phyloP scores from a whole-genome alignment of 2,888 invertebrate species.

The Agriopis marginaria region DNA sequence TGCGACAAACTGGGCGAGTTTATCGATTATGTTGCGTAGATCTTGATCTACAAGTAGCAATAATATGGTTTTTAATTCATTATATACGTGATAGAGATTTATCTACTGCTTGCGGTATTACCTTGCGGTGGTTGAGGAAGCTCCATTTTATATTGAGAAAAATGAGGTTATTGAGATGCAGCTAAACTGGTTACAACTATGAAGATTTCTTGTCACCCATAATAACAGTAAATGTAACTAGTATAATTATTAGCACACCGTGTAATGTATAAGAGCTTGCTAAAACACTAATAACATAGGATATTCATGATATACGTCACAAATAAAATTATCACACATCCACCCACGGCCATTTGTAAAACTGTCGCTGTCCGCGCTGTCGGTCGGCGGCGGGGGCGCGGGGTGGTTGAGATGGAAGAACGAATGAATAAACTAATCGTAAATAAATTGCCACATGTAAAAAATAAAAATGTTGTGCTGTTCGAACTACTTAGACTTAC shows the following conservation, averaged over 20 bases:
- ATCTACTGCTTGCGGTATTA: constrained; percentile 48
- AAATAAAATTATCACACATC: constrained; percentile 47
- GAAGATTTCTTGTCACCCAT: constrained; percentile 22
- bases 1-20: constrained; percentile 99
- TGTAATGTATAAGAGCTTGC: not conserved
- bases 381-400: not conserved
- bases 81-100: not conserved
- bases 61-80: constrained; percentile 7
- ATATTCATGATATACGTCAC: constrained; percentile 26
- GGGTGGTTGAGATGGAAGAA: constrained; percentile 10
- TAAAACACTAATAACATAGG: constrained; percentile 5
- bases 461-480: not conserved
- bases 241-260: constrained; percentile 6
- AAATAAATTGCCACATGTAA: constrained; percentile 7
- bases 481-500: not conserved
- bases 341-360: constrained; percentile 48
- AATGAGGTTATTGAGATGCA: constrained; percentile 66
- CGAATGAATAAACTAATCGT: constrained; percentile 24
- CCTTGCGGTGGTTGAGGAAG: constrained; percentile 88
- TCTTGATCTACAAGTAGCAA: constrained; percentile 91
- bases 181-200: constrained; percentile 32
- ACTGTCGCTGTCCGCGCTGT: too few relatives aligned
- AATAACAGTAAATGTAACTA: constrained; percentile 6
- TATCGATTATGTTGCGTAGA: constrained; percentile 98
- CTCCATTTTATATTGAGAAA: constrained; percentile 73